A percentile compares a stretch with the other conserved stretches of the same genome.
Conservation (phyloP, 2,888 invertebrate genomes). For the Spatulosminthurus flaviceps region DNA sequence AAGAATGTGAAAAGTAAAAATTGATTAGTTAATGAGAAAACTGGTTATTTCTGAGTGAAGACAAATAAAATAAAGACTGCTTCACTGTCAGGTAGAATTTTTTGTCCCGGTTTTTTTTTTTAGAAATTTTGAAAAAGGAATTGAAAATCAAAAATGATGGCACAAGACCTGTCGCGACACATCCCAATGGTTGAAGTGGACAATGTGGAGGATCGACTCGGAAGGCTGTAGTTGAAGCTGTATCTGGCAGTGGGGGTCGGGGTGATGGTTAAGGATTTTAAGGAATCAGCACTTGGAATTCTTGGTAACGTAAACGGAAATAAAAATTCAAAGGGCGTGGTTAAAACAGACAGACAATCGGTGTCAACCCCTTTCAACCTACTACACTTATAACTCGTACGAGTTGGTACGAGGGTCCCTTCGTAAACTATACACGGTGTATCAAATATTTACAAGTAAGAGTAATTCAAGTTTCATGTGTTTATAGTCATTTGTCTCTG, state of each 20-base stretch:
- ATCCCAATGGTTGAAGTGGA: conserved; percentile 62
- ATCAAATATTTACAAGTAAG: no score
- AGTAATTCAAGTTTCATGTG: no score
- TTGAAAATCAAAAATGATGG: conserved; percentile 47
- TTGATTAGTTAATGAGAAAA: background rate
- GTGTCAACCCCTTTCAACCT: no score
- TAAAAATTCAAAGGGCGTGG: conserved; percentile 37
- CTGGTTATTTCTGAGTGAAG: background rate
- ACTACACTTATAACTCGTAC: no score
- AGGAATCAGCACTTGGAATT: conserved; percentile 60
- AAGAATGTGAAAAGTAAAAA: background rate
- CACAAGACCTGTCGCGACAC: conserved; percentile 63
- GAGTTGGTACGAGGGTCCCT: no score
- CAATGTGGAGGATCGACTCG: conserved; percentile 58
- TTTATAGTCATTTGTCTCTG: no score
- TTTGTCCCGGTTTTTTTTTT: no score
- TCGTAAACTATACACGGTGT: no score
- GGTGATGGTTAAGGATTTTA: conserved; percentile 61
- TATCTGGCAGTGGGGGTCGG: conserved; percentile 60
- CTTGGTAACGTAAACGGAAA: conserved; percentile 45
- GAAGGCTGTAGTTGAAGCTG: conserved; percentile 62
- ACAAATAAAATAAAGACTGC: background rate
- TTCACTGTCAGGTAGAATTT: background rate
- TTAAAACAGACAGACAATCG: background rate
- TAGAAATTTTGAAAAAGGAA: conserved; percentile 5